These are phyloP conservation scores for Marcusenius ussheri DNA, from an alignment of 2,113 vertebrate genomes.

Conservation along the genomic window DNA sequence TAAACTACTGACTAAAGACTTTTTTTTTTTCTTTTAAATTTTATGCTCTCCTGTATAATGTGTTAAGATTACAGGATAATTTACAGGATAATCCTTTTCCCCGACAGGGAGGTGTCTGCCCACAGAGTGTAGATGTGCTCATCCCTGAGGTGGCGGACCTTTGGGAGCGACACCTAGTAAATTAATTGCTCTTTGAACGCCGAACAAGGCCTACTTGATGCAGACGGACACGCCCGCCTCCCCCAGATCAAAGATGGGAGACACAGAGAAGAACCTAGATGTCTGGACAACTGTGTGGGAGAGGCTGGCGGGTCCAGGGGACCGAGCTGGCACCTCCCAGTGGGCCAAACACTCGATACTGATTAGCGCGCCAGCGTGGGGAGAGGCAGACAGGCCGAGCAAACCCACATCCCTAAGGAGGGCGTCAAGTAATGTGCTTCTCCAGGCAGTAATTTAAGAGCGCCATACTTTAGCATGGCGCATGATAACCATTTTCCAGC, in stretches of 20 bases:
- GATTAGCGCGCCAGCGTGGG: neutral
- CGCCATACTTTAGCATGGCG: neutral
- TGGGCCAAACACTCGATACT: neutral
- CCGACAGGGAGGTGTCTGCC: neutral
- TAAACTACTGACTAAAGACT: neutral
- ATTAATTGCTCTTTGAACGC: neutral
- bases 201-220: neutral
- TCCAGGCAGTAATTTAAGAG: slow-evolving; percentile 12
- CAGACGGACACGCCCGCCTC: neutral
- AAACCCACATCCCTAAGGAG: neutral
- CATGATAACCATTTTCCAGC: slow-evolving; percentile 21
- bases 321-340: neutral
- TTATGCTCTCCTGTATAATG: neutral
- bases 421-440: slow-evolving; percentile 6
- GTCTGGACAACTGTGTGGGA: neutral
- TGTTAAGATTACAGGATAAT: neutral
- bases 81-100: neutral
- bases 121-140: neutral
- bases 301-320: neutral
- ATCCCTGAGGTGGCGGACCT: neutral
- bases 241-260: neutral
- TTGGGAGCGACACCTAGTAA: neutral
- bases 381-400: neutral
- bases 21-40: neutral
- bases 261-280: neutral